Base-by-base conservation (phyloP, 1,140 invertebrate species). In the Pogonomyrmex californicus region DNA sequence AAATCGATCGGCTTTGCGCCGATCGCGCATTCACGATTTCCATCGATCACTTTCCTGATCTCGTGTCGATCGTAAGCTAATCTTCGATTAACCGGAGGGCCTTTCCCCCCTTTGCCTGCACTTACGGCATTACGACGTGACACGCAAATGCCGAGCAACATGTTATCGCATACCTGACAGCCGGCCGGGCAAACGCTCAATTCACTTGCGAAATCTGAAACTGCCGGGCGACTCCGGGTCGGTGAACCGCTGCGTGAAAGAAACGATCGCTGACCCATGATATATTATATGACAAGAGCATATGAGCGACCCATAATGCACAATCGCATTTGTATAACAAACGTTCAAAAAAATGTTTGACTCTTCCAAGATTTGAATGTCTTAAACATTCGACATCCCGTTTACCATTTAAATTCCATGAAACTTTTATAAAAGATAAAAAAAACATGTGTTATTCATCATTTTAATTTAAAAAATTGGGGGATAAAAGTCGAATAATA, bases 131-230 rank as follows among this genome's bases (percentile, higher is more conserved):
- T 87, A 54, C 85, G 63, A 85, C 88, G 89, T 87, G 89, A 90
- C 88, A 90, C 76, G 88, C 88, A 90, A 90, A 90, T 90, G 89
- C 88, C 88, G 88, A 79, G 49, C 60, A 85, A 44, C 88, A 56
- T 76, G 87, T 85, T 88, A 86, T 88, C 88, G 87, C 82, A 66
- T 78, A 88, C 33, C 81, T 77, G 49, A 75, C 60, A 89, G 73
- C 88, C 71, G 76, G 44, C 71, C 44, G 33, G 23, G 73, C 81
- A 63, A 78, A 71, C 86, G 86, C 58, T 76, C 41, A 88, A 90
- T 90, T 88, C 71, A 79, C 88, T 90, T 90, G 88, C 89, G 86
- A 90, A 90, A 90, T 90, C 89, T 85, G 38, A 86, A 86, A 85
- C 77, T 85, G 71, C 60, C 85, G 88, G 77, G 41, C 41, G 88